phyloP scores from a whole-genome alignment of 2,113 vertebrate genomes.

The Neodontobutis hainanensis region DNA sequence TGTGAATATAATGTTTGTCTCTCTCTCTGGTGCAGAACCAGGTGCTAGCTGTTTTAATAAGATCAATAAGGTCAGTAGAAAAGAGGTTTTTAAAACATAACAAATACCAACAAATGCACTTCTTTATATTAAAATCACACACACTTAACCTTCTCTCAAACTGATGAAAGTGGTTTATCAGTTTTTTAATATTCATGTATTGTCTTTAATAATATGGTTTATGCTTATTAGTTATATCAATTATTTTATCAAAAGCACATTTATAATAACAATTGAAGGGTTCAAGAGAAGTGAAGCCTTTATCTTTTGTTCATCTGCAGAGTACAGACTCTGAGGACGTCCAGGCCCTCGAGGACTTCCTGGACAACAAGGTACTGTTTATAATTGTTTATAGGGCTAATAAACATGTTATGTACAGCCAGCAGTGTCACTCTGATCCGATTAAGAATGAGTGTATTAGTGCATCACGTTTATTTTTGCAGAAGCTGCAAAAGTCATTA shows the following conservation, averaged over 20 bases:
- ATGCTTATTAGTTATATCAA: neutral
- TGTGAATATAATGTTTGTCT: neutral
- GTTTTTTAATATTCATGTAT: neutral
- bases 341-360: slow-evolving; percentile 9
- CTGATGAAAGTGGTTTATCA: neutral
- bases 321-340: slow-evolving; percentile 4
- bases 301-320: slow-evolving; percentile 14
- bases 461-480: too few species aligned
- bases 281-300: neutral
- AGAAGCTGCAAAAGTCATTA: too few species aligned
- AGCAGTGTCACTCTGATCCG: too few species aligned
- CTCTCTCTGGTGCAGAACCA: slow-evolving; percentile 52
- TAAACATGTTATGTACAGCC: too few species aligned
- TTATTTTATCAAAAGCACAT: slow-evolving; percentile 9
- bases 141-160: slow-evolving; percentile 1
- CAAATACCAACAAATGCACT: neutral
- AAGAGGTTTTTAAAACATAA: slow-evolving; percentile 46
- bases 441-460: too few species aligned
- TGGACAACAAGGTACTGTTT: slow-evolving; percentile 60
- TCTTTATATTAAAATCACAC: slow-evolving; percentile 2
- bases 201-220: too few species aligned
- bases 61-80: neutral
- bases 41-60: slow-evolving; percentile 3
- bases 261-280: neutral
- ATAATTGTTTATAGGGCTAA: too few species aligned